Conservation (phyloP, 1,140 invertebrate genomes). For the Drosophila tropicalis region DNA sequence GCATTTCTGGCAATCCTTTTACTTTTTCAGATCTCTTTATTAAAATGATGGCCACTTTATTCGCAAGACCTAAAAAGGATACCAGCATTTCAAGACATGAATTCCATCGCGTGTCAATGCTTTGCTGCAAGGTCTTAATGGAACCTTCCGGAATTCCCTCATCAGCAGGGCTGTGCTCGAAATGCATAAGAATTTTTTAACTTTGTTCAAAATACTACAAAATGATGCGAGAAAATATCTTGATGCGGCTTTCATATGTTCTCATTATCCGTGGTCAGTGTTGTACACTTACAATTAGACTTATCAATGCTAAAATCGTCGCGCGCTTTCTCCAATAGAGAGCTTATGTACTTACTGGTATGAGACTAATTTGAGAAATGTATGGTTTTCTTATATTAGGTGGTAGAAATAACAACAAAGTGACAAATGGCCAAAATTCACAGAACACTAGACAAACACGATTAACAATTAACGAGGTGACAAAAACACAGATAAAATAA, state of each 20-base stretch:
- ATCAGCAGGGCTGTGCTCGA: slow-evolving; percentile 26
- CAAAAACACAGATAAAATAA: slow-evolving; percentile 23
- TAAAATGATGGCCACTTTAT: slow-evolving; percentile 1
- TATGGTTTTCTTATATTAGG: slow-evolving; percentile 14
- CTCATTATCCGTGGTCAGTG: slow-evolving; percentile 28
- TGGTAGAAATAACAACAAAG: slow-evolving; percentile 24
- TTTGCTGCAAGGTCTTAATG: slow-evolving; percentile 8
- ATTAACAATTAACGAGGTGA: slow-evolving; percentile 19
- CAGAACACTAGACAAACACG: slow-evolving; percentile 24
- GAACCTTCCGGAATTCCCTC: slow-evolving; percentile 10
- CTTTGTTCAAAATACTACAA: slow-evolving; percentile 24
- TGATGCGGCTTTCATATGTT: slow-evolving; percentile 33
- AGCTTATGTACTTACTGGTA: slow-evolving; percentile 30
- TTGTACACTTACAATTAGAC: slow-evolving; percentile 27
- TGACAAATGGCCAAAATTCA: slow-evolving; percentile 16
- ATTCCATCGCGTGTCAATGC: slow-evolving; percentile 20
- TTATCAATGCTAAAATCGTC: slow-evolving; percentile 23
- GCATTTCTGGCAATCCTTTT: too few species aligned
- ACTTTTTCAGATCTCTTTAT: not conserved
- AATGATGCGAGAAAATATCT: slow-evolving; percentile 26
- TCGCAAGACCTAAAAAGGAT: slow-evolving; percentile 17
- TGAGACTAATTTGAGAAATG: slow-evolving; percentile 27
- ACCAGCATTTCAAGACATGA: slow-evolving; percentile 25
- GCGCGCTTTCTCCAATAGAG: slow-evolving; percentile 24
- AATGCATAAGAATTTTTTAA: slow-evolving; percentile 30